These are phyloP conservation scores for Desmophyllum pertusum DNA, from an alignment of 92 coral and sea anemone species.

Conservation along the genomic window DNA sequence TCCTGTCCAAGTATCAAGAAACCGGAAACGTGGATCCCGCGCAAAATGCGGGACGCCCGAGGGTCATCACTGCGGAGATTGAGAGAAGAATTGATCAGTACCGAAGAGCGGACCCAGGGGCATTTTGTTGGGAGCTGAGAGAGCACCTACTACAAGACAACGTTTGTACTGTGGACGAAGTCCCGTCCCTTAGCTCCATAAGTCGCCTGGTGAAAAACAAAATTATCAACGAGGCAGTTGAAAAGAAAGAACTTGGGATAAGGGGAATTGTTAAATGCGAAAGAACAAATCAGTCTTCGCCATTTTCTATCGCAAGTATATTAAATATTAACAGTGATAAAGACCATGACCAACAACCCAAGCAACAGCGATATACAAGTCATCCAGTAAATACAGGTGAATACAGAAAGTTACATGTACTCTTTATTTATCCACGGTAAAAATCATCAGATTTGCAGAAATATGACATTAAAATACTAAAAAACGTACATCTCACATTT, in stretches of 20 bases:
- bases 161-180: conserved; percentile 65
- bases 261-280: background rate
- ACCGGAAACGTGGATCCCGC: conserved; percentile 82
- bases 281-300: background rate
- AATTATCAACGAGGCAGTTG: conserved; percentile 47
- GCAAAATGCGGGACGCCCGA: conserved; percentile 82
- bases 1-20: conserved; percentile 79
- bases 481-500: no score
- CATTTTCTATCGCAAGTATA: conserved; percentile 41
- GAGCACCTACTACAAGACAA: conserved; percentile 77
- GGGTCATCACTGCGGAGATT: conserved; percentile 82
- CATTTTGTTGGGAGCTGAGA: conserved; percentile 89
- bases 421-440: no score
- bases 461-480: no score
- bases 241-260: background rate
- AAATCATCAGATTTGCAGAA: no score
- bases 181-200: conserved; percentile 89
- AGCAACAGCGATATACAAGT: background rate
- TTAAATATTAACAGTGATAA: conserved; percentile 19
- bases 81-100: conserved; percentile 82
- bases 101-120: conserved; percentile 76
- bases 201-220: conserved; percentile 82
- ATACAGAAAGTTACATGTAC: no score
- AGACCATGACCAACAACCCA: background rate
- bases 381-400: conserved; percentile 50